These are phyloP conservation scores for Notiomystis cincta DNA, from an alignment of 2,113 vertebrate genomes.

Conservation along the genomic window DNA sequence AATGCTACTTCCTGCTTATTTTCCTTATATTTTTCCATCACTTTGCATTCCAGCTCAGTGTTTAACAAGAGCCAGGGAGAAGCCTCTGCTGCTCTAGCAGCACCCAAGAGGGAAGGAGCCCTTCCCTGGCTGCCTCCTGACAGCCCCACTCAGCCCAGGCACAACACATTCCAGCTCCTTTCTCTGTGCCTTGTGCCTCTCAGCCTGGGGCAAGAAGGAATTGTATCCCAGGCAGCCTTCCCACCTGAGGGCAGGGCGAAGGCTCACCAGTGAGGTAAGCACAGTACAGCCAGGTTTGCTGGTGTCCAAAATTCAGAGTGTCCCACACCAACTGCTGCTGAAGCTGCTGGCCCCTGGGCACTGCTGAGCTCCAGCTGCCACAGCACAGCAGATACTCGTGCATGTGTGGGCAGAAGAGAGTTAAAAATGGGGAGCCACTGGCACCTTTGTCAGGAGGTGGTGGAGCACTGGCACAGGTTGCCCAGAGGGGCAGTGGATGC, in stretches of 20 bases:
- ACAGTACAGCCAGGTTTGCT: neutral
- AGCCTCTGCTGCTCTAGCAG: neutral
- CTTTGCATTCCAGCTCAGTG: neutral
- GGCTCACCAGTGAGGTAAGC: neutral
- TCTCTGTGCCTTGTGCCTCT: conserved; percentile 2
- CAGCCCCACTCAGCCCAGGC: conserved; percentile 12
- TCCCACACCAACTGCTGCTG: accelerated
- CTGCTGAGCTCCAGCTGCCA: neutral
- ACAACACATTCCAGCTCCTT: neutral
- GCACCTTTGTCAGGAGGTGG: neutral
- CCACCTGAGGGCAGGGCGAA: neutral
- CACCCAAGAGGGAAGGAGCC: neutral
- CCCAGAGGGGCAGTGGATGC: neutral
- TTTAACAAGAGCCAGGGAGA: neutral
- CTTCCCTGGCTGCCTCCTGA: conserved; percentile 11
- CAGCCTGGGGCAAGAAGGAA: conserved; percentile 38
- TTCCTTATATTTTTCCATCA: neutral
- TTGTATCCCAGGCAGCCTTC: neutral
- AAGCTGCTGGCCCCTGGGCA: neutral
- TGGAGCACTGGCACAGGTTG: neutral
- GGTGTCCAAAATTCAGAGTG: neutral
- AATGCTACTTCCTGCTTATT: neutral
- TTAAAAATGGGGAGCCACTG: neutral
- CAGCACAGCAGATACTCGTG: neutral
- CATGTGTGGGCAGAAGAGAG: neutral